Evolutionary conservation across 2,797 vertebrate genomes (phyloP), one percentile per base, ranked within the genome.

Genomic region (Strix occidentalis): DNA sequence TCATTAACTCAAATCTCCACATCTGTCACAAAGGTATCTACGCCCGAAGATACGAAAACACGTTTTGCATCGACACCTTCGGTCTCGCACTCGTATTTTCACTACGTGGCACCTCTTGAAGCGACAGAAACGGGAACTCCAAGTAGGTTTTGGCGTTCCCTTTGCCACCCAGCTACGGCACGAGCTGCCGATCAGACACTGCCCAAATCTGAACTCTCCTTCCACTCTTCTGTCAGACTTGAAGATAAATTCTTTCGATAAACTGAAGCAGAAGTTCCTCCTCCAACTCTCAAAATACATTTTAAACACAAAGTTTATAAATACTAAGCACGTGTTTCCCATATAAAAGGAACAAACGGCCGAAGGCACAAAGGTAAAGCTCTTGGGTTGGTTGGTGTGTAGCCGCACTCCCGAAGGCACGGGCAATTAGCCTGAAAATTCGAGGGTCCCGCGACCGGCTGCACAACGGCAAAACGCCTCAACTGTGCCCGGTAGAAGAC

Each of bases 341-440:
- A 0, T 0, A 5, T 1, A 25, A 33, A 53, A 60, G 25, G 37
- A 23, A 12, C 48, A 28, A 33, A 12, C 1, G 6, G 14, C 31
- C 1, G 4, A 16, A 5, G n/a, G 43, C 28, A 37, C 23, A 31
- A 10, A 3, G 0, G 11, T 2, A 0, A 6, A 18, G 51, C 7
- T 2, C 17, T 4, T 1, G 5, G 65, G 6, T 2, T 3, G 33
- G 31, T 1, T 2, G 10, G 2, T 2, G 31, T 0, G 48, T 2
- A 26, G 50, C 33, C 5, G 24, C 0, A 2, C 31, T 16, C 51
- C 48, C 33, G 3, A 10, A 24, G 33, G 24, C 26, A 10, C 11
- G 1, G 1, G 33, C 6, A 8, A 23, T 13, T 1, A 8, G 14
- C 23, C 41, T 5, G 2, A 4, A 12, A 53, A 69, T 10, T 3